Evolutionary conservation across 1,140 invertebrate species (phyloP), one percentile per base, ranked within the genome.

Genomic region (Pseudomyrmex cubaensis): DNA sequence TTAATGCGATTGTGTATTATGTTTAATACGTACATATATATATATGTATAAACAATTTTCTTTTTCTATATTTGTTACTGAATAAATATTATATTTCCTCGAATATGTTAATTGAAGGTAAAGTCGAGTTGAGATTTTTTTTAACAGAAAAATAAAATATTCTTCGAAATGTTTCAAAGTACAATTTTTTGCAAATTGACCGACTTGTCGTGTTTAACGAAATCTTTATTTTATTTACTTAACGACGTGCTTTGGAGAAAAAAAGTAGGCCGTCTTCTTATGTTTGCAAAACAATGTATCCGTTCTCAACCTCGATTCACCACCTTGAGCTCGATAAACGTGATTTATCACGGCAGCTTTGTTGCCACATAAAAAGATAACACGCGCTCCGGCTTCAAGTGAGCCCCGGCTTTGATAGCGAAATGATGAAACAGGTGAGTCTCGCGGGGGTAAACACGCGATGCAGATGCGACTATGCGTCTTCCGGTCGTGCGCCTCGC

Each of bases 351-450:
- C 63, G 62, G 69, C 63, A 70, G 66, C 66, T 86, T 72, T 76
- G 62, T 72, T 74, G 74, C 57, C 15, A 83, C 67, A 69, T 86
- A 56, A 75, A 59, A 52, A 84, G 87, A 86, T 85, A 88, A 80
- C 84, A 5, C 22, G 17, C 67, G 70, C 48, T 35, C 87, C 87
- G 76, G 59, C 54, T 10, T 77, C 48, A 44, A 46, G 62, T 77
- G 83, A 86, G 72, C 35, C 62, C 62, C 44, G 59, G 78, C 64
- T 86, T 78, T 84, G 84, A 87, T 88, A 88, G 86, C 52, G 83
- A 87, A 85, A 89, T 82, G 87, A 86, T 66, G 75, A 59, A 88
- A 89, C 85, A 89, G 88, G 88, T 90, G 89, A 83, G 13, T 83
- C 52, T 57, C 50, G 59, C 59, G 50, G 1, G 35, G 13, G 66